Percentiles rank a stretch among this genome's conserved stretches.
Conservation (phyloP, 2,888 invertebrate species). For the Acanthopleura granulata region DNA sequence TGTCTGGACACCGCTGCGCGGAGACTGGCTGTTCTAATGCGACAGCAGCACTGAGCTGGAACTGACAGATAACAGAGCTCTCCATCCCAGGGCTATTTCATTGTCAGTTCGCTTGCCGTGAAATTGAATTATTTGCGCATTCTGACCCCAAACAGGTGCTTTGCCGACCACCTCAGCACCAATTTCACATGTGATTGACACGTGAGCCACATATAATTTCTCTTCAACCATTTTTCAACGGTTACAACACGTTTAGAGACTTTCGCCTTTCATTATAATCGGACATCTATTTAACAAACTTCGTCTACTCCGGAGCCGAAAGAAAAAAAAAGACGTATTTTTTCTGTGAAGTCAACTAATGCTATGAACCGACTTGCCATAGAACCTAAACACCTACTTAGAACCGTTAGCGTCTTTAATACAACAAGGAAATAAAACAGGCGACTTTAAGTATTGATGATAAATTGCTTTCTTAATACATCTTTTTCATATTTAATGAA, state of each 20-base stretch:
- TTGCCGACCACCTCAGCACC: neutral
- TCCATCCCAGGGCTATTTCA: neutral
- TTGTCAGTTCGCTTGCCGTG: neutral
- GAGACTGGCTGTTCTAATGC: neutral
- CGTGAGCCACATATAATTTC: neutral
- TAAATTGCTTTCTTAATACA: too few relatives aligned
- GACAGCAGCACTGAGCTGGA: neutral
- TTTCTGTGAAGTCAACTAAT: too few relatives aligned
- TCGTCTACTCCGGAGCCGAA: too few relatives aligned
- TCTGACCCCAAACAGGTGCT: neutral
- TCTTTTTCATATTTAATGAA: too few relatives aligned
- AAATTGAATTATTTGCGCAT: conserved; percentile 13
- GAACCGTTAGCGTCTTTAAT: too few relatives aligned
- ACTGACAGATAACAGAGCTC: neutral
- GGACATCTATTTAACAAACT: too few relatives aligned
- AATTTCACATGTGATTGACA: neutral
- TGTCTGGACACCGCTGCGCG: neutral
- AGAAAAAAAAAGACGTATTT: too few relatives aligned
- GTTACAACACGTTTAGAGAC: neutral
- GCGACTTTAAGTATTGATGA: too few relatives aligned
- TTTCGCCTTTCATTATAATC: neutral
- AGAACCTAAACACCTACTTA: too few relatives aligned
- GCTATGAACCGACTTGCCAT: too few relatives aligned
- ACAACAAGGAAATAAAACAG: too few relatives aligned
- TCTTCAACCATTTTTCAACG: neutral